phyloP scores from a whole-genome alignment of 92 coral and sea anemone species.

The Bergia puertoricense region DNA sequence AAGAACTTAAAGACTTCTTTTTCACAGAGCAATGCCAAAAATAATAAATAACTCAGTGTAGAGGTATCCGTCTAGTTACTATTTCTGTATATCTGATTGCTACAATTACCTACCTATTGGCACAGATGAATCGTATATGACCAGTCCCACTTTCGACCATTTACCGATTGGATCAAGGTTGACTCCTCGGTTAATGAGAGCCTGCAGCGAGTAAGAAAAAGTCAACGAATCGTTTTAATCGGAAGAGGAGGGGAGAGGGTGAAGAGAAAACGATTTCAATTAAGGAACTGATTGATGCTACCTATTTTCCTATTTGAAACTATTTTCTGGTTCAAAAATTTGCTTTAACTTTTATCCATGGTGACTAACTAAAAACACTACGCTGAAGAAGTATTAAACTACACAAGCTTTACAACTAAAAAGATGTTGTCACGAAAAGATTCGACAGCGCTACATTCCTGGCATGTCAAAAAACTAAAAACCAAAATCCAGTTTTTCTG shows the following conservation, averaged over 20 bases:
- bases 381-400: no score
- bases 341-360: no score
- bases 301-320: no score
- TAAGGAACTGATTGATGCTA: not conserved
- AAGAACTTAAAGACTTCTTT: no score
- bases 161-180: conserved; percentile 96
- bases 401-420: no score
- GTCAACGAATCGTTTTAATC: not conserved
- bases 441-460: no score
- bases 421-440: no score
- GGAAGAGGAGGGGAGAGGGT: not conserved
- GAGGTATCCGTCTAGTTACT: not conserved
- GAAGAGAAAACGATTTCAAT: not conserved
- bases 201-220: conserved; percentile 50
- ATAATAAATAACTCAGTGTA: not conserved
- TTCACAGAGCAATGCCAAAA: not conserved
- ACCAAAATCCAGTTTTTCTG: not conserved
- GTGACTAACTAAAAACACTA: no score
- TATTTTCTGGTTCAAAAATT: no score
- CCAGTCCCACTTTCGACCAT: conserved; percentile 98
- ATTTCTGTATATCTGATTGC: not conserved
- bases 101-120: conserved; percentile 80
- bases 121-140: conserved; percentile 93
- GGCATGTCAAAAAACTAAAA: no score
- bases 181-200: conserved; percentile 93